Evolutionary conservation across 2,888 invertebrate genomes (phyloP).

Genomic region (Drosophila mimica): DNA sequence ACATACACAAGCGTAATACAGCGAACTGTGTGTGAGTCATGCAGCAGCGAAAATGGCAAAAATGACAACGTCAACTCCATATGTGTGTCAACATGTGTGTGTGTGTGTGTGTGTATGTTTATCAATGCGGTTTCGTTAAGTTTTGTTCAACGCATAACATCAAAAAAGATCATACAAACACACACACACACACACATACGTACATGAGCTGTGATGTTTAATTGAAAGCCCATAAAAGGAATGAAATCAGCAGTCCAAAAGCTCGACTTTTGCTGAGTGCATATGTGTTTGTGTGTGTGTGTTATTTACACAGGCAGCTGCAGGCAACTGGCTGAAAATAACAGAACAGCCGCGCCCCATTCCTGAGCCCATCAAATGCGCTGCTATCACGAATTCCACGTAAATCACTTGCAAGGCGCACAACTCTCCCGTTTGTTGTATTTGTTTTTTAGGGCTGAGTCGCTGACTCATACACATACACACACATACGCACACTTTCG

Average conservation of each 20-base stretch:
- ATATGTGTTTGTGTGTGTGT: slow-evolving; percentile 10
- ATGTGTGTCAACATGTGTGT: slow-evolving; percentile 17
- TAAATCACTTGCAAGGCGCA: slow-evolving; percentile 42
- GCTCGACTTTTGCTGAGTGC: slow-evolving; percentile 24
- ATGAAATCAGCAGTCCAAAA: slow-evolving; percentile 46
- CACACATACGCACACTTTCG: slow-evolving; percentile 14
- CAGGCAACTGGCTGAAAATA: slow-evolving; percentile 38
- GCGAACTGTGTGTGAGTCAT: slow-evolving; percentile 52
- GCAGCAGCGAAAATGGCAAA: slow-evolving; percentile 48
- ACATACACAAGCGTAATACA: slow-evolving; percentile 6
- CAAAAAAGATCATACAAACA: slow-evolving; percentile 32
- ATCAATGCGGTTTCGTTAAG: slow-evolving; percentile 56
- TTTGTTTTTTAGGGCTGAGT: slow-evolving; percentile 50
- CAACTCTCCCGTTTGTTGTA: slow-evolving; percentile 18
- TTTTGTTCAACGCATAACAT: slow-evolving; percentile 49
- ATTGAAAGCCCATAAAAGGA: slow-evolving; percentile 63
- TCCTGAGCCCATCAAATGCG: slow-evolving; percentile 26
- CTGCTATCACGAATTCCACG: slow-evolving; percentile 53
- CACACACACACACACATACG: slow-evolving; percentile 24
- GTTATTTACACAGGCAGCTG: slow-evolving; percentile 25
- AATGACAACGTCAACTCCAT: slow-evolving; percentile 64
- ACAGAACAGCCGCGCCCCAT: slow-evolving; percentile 49
- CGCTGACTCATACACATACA: slow-evolving; percentile 70
- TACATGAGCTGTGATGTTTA: slow-evolving; percentile 33
- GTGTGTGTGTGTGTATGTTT: slow-evolving; percentile 36